A percentile compares a stretch with the other conserved stretches of the same genome.
Evolutionary conservation across 2,113 vertebrate genomes (phyloP).

Genomic region (Lontra canadensis): DNA sequence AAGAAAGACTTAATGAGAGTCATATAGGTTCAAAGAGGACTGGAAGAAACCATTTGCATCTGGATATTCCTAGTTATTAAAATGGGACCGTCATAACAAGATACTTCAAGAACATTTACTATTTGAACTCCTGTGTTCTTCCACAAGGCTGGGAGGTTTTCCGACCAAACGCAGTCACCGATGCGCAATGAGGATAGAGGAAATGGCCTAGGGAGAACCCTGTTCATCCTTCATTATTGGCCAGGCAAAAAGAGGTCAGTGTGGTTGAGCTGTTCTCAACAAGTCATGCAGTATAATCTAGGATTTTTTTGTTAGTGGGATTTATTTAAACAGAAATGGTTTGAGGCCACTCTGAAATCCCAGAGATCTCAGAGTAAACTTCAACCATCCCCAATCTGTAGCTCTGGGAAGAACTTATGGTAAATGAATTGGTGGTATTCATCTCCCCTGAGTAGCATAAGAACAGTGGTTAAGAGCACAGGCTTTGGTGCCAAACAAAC

Average conservation of each 20-base stretch:
- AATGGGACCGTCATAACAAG: not conserved
- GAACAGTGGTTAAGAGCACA: not conserved
- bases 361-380: not conserved
- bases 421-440: not conserved
- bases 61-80: not conserved
- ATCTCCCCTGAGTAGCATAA: not conserved
- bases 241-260: not conserved
- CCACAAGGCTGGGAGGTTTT: not conserved
- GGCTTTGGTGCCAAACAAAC: not conserved
- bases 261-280: not conserved
- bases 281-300: not conserved
- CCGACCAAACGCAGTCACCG: not conserved
- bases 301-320: not conserved
- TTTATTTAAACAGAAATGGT: not conserved
- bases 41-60: not conserved
- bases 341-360: not conserved
- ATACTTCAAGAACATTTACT: not conserved
- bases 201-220: not conserved
- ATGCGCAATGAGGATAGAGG: not conserved
- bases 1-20: not conserved
- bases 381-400: not conserved
- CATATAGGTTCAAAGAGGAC: not conserved
- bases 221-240: not conserved
- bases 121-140: not conserved
- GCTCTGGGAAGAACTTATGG: constrained; percentile 11